Evolutionary conservation across 1,140 invertebrate species (phyloP), one percentile per base, ranked within the genome.

Genomic region (Zaprionus inermis): DNA sequence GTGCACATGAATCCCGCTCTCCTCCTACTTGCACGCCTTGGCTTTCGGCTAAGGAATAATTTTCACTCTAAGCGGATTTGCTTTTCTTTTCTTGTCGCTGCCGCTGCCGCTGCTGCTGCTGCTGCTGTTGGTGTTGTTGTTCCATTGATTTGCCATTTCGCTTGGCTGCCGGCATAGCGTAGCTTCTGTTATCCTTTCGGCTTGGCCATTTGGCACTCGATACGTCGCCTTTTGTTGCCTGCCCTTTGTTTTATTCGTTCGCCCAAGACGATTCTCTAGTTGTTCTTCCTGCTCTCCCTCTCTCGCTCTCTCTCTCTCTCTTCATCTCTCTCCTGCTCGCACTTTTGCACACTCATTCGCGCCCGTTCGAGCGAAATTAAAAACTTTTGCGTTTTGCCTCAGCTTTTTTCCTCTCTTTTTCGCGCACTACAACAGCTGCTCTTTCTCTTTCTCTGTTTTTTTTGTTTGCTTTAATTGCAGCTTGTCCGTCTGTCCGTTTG

Each of bases 1-100:
- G 56, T 72, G 66, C 70, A 72, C 57, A 72, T 67, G 70, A 44
- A 44, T 44, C 38, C 7, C 36, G 55, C 14, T 51, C 61, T 66
- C 52, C 51, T 61, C n/a, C n/a, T n/a, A n/a, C n/a, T n/a, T n/a
- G n/a, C n/a, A n/a, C n/a, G 36, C 36, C 36, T 38, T 38, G 36
- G 36, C 36, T 52, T 76, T 52, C 38, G 82, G 72, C 36, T 65
- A 79, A 89, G 71, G 83, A 91, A 91, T 91, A 91, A 91, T 91
- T 91, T 88, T 84, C 74, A 86, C 90, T 91, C 86, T 91, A 91
- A 91, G 90, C 90, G 85, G 90, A 83, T 91, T 91, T 91, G 72
- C 66, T 80, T 67, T 80, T 71, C 71, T 52, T 78, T 71, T 68
- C 57, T 59, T 69, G 49, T 68, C 80, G 75, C 69, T 57, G 44